These are phyloP conservation scores for Sorex maritimensis DNA, from an alignment of 2,797 vertebrate species.

Conservation along the genomic window DNA sequence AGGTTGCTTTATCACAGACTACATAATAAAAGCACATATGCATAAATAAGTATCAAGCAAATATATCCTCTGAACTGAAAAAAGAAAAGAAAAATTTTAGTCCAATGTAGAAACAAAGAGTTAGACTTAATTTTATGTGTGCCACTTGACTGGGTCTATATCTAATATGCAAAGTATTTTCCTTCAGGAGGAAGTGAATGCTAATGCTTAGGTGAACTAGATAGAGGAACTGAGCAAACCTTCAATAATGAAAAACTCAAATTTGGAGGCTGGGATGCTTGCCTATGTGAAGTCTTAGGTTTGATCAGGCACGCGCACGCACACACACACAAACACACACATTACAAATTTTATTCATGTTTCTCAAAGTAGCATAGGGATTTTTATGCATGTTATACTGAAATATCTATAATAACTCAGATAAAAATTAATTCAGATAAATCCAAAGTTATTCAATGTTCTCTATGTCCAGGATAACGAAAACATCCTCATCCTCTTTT, in stretches of 20 bases:
- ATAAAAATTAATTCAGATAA: neutral
- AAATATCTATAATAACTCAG: neutral
- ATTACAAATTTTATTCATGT: neutral
- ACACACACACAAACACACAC: no score
- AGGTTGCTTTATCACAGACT: slow-evolving; percentile 13
- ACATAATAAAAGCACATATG: neutral
- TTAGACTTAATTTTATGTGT: neutral
- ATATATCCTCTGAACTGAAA: neutral
- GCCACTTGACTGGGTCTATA: neutral
- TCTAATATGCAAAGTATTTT: neutral
- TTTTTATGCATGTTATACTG: slow-evolving; percentile 17
- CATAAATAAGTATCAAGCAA: neutral
- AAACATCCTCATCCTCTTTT: neutral
- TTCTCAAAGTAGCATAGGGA: neutral
- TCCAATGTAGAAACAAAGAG: neutral
- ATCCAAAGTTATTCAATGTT: slow-evolving; percentile 9
- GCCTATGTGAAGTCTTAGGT: no score
- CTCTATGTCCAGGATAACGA: neutral
- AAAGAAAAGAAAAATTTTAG: neutral
- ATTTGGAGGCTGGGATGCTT: neutral
- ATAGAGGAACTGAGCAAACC: slow-evolving; percentile 6
- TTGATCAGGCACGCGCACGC: no score
- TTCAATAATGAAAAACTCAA: slow-evolving; percentile 29
- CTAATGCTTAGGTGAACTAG: neutral
- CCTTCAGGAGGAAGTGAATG: slow-evolving; percentile 13